phyloP scores from a whole-genome alignment of 2,113 vertebrate genomes.

The Pluvianellus socialis region DNA sequence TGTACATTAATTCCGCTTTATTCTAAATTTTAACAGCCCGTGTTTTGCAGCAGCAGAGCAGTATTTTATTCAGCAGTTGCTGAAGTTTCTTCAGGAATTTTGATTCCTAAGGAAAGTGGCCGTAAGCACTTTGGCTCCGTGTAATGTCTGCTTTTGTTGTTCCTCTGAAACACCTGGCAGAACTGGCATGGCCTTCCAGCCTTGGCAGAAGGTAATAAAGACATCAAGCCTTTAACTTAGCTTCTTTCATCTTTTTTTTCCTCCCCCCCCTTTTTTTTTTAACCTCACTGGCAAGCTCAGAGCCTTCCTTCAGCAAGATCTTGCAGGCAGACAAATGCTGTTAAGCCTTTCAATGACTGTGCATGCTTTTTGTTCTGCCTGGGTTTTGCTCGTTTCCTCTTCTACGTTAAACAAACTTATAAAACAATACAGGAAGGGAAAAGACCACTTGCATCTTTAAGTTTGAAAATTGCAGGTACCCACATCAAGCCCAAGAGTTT shows the following conservation, averaged over 20 bases:
- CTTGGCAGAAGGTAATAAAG: slow-evolving; percentile 17
- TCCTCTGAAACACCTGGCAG: slow-evolving; percentile 36
- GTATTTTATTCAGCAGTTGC: not conserved
- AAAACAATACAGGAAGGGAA: not conserved
- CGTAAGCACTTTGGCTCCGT: not conserved
- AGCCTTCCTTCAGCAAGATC: not conserved
- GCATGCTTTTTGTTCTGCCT: not conserved
- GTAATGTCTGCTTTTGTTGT: not conserved
- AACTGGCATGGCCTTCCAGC: not conserved
- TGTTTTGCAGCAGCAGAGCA: not conserved
- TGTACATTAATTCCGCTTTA: not conserved
- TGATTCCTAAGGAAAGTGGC: not conserved
- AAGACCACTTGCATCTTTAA: not conserved
- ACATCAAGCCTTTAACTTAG: not conserved
- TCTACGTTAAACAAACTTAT: not conserved
- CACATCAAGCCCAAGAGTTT: not conserved
- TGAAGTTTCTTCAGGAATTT: slow-evolving; percentile 11
- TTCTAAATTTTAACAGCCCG: not conserved
- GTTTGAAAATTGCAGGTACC: not conserved
- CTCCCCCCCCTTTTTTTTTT: accelerated
- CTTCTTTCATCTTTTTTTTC: not conserved
- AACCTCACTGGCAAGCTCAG: not conserved
- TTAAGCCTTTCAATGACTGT: not conserved
- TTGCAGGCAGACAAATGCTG: not conserved
- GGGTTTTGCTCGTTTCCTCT: not conserved